Percentiles rank a stretch among this genome's conserved stretches.
Evolutionary conservation across 2,113 vertebrate species (phyloP).

Genomic region (Chaetodon trifascialis): DNA sequence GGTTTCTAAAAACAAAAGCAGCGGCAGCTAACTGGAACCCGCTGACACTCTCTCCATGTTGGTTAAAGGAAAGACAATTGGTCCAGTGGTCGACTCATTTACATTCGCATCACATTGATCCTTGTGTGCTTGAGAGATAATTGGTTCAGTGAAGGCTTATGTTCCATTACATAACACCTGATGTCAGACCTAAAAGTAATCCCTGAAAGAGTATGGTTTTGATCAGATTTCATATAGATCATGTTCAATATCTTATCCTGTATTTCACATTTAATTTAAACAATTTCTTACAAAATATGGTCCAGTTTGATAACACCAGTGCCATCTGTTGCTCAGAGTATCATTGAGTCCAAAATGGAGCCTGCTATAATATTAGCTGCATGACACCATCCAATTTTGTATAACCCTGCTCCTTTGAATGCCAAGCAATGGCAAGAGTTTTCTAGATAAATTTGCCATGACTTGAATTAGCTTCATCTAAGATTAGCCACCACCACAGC

Average conservation of each 20-base stretch:
- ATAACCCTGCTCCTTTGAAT: neutral
- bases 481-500: no score
- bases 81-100: neutral
- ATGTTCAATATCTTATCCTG: neutral
- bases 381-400: no score
- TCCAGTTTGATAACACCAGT: neutral
- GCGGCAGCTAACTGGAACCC: constrained; percentile 18
- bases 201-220: neutral
- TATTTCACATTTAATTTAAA: neutral
- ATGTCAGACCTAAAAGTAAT: no score
- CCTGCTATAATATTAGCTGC: neutral
- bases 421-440: neutral
- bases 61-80: constrained; percentile 32
- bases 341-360: neutral
- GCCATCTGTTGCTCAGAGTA: no score
- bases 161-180: neutral
- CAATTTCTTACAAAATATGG: neutral
- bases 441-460: neutral
- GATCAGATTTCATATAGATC: neutral
- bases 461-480: neutral
- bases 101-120: constrained; percentile 6
- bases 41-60: constrained; percentile 20
- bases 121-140: neutral
- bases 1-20: constrained; percentile 51
- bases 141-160: neutral